Base-by-base conservation (phyloP, 2,888 invertebrate genomes). In the Chironomus tentans region DNA sequence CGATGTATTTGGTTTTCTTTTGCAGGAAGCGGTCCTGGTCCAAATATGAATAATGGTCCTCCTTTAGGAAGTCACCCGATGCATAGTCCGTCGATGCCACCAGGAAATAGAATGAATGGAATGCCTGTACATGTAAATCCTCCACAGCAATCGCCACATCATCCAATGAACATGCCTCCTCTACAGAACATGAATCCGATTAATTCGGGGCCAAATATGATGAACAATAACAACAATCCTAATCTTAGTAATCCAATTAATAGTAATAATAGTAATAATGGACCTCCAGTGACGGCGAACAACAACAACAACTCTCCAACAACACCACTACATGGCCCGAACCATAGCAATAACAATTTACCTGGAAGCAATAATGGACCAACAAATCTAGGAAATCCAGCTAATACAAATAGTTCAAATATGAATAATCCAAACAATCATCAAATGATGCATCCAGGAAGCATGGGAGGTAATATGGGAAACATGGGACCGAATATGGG, bases 21-120 rank as follows among this genome's bases (percentile, higher is more conserved):
- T 65, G 13, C 12, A 48, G 80, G 79, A 28, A 78, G 78, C 21
- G 80, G 79, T 68, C 84, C 85, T 75, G 85, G 85, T 71, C 80
- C 80, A 79, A 90, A 38, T 38, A 38, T 90, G 87, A 89, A 88
- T 81, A 90, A 89, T 79, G 89, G 90, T 80, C 90, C 38, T 0
- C 38, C 89, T 76, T 92, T 90, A 91, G 90, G 88, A 74, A 91
- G 91, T 38, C 38, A 38, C 74, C 91, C 89, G 10, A 90, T 92
- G 88, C 91, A 91, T 79, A 91, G 90, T 84, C 90, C 90, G 68
- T 82, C 89, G 77, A 18, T 38, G n/a, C 21, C 22, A 1, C 86
- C 85, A 83, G 86, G 85, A 78, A 85, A 86, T 70, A 82, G 86
- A 76, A 87, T 88, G 85, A 86, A 86, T 85, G 77, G 76, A 75